Base-by-base conservation (phyloP, 2,797 vertebrate genomes). In the Microctenopoma steveboyesi region DNA sequence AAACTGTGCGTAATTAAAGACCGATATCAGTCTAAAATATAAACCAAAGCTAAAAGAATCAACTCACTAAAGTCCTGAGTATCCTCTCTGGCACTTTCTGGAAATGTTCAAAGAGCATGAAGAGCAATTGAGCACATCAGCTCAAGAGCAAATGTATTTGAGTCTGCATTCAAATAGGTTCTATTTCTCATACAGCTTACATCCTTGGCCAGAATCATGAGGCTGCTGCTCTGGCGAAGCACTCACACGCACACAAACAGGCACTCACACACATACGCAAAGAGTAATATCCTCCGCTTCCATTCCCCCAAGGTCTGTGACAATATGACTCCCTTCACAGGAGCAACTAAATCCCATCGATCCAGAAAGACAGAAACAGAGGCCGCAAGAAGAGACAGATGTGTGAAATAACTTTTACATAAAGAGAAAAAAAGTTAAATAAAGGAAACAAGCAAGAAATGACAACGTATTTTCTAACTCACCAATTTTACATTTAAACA, bases 221-320 rank as follows among this genome's bases (percentile, higher is more conserved):
- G 53, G 18, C 42, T 27, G 16, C 33, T 25, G 18, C 64, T 63
- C 35, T 28, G n/a, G 39, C 46, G 46, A 69, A 55, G 51, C 25
- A 25, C 45, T 47, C 73, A 67, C 73, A 67, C 50, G 61, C 73
- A 67, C 50, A 64, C 59, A 72, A 45, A 60, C 65, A 64, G 30
- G 12, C 35, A 55, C 67, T 48, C 43, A 9, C 28, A 60, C 45
- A 61, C 65, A 74, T 15, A 78, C 48, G 68, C 45, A 59, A 33
- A 73, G 9, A 63, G 51, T 58, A 64, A 72, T 79, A 62, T 83
- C 64, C 57, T 49, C 64, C n/a, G 51, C 33, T 62, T 71, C 82
- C 79, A 78, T 84, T 75, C 84, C 77, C 72, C 66, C 51, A 64
- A 70, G 71, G 77, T 76, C 65, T 73, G 55, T 48, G 49, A 76